Base-by-base conservation (phyloP, 2,888 invertebrate genomes). In the Dynastes hyllus region DNA sequence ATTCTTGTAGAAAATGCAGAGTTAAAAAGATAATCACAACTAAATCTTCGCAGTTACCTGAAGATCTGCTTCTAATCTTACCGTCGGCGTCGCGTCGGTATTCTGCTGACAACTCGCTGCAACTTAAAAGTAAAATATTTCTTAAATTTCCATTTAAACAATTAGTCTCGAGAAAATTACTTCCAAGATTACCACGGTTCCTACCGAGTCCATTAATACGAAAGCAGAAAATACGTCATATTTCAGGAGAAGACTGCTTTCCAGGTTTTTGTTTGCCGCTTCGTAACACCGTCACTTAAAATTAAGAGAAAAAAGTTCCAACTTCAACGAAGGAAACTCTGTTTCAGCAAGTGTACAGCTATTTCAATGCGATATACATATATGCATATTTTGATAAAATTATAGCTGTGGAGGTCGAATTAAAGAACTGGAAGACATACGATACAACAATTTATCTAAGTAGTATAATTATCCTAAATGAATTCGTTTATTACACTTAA, bases 91-190 rank as follows among this genome's bases (percentile, higher is more conserved):
- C 66, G 6, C 73, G 63, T 45, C 45, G 45, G 2, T n/a, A 73
- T 55, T 73, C 75, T 37, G 67, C 53, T 75, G 71, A 45, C 63
- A 73, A 71, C 78, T 16, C 58, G n/a, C 75, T 37, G 73, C 66
- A 71, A 51, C 65, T 75, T 78, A 73, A 75, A 66, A 67, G 53
- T 78, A 78, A 73, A 66, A 75, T 75, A 78, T 75, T 78, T 73
- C 79, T 63, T 70, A 76, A 70, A 79, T 81, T 77, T 78, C 79
- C 82, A 81, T 82, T 82, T 82, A 79, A 82, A 79, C 81, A 82
- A 81, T 82, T 82, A 82, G 78, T 77, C 80, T 73, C 32, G 51
- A 55, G 73, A 79, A 80, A 81, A 80, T 81, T 79, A 80, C 80
- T 81, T 78, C 80, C 77, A 77, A 77, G 80, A 81, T 81, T 81